phyloP scores from a whole-genome alignment of 2,797 vertebrate species.

The Psittacula echo region DNA sequence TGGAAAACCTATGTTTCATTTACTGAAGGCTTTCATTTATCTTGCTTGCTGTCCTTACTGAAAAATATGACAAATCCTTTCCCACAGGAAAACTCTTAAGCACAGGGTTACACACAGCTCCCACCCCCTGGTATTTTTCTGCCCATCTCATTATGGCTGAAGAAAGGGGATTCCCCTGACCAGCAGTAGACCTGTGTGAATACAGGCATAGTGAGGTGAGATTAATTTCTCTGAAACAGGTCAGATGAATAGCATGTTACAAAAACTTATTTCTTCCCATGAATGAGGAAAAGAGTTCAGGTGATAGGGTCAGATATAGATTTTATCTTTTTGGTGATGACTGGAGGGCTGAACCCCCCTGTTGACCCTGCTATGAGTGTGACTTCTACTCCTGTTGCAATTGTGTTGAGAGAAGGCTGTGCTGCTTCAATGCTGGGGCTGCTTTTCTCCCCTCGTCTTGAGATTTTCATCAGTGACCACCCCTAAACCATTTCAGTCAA shows the following conservation, averaged over 20 bases:
- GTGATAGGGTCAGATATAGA: not conserved
- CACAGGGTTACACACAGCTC: not conserved
- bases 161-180: not conserved
- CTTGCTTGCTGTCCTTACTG: not conserved
- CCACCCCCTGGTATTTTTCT: not conserved
- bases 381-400: accelerated
- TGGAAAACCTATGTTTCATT: not conserved
- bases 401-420: not conserved
- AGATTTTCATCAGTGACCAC: accelerated
- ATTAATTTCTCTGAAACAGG: not conserved
- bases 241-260: not conserved
- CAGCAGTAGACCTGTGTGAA: not conserved
- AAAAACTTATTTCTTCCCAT: not conserved
- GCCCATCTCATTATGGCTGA: accelerated
- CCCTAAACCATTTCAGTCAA: not conserved
- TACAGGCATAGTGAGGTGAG: not conserved
- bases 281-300: not conserved
- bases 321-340: not conserved
- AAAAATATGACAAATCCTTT: not conserved
- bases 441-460: not conserved
- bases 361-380: accelerated
- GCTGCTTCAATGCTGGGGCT: not conserved
- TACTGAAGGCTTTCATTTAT: not conserved
- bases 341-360: not conserved
- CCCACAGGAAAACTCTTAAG: not conserved